phyloP scores from a whole-genome alignment of 2,888 invertebrate genomes.

The Rhimphoctona megacephalus region DNA sequence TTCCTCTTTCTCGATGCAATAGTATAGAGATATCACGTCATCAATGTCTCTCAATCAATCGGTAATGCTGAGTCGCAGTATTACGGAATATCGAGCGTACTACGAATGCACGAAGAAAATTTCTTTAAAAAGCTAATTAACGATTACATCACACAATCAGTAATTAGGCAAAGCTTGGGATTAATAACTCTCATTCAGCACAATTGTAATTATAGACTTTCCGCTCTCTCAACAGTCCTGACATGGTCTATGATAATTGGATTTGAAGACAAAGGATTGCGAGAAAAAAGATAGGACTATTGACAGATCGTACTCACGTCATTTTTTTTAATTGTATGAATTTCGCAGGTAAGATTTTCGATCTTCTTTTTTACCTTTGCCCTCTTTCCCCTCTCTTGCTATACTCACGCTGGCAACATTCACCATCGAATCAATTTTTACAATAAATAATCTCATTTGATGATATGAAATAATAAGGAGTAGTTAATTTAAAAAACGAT shows the following conservation, averaged over 20 bases:
- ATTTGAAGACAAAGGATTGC: background rate
- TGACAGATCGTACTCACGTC: background rate
- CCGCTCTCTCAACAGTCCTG: background rate
- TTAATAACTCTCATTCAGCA: background rate
- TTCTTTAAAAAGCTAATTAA: slow-evolving; percentile 38
- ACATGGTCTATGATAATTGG: background rate
- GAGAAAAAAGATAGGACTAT: background rate
- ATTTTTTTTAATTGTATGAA: background rate
- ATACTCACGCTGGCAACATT: too few relatives aligned
- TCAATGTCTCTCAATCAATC: background rate
- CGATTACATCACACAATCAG: slow-evolving; percentile 8
- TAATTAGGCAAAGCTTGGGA: slow-evolving; percentile 46
- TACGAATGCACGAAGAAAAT: background rate
- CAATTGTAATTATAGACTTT: background rate
- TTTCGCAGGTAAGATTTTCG: background rate
- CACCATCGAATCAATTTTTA: too few relatives aligned
- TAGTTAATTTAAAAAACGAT: too few relatives aligned
- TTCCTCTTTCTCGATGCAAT: background rate
- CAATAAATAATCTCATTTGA: background rate
- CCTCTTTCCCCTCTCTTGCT: too few relatives aligned
- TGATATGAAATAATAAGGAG: background rate
- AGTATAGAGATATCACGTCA: slow-evolving; percentile 1
- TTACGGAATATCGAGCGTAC: background rate
- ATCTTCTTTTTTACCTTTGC: background rate
- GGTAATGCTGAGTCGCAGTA: slow-evolving; percentile 2